Evolutionary conservation across 2,888 invertebrate species (phyloP).

Genomic region (Catocala fraxini): DNA sequence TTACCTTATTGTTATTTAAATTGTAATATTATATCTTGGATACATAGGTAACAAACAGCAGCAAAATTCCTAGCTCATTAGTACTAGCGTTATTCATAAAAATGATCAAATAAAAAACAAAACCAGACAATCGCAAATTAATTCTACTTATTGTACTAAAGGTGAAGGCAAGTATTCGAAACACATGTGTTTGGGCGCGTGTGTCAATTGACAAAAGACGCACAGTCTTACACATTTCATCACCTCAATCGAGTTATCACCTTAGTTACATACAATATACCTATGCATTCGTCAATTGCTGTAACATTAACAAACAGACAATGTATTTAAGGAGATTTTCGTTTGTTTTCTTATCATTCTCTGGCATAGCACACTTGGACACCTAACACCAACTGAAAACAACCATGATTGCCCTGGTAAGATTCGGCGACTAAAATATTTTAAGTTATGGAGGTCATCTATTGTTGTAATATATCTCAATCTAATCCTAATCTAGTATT

Average conservation of each 20-base stretch:
- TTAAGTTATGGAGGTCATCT: background rate
- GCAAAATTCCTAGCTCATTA: too few species aligned
- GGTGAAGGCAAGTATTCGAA: slow-evolving; percentile 19
- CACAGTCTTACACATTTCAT: slow-evolving; percentile 60
- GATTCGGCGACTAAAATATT: slow-evolving; percentile 36
- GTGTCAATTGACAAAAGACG: too few species aligned
- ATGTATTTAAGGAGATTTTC: slow-evolving; percentile 74
- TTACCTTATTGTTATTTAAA: too few species aligned
- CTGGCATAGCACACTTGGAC: slow-evolving; percentile 36
- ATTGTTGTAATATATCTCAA: too few species aligned
- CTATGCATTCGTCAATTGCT: slow-evolving; percentile 63
- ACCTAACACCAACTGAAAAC: slow-evolving; percentile 30
- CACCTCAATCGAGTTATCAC: slow-evolving; percentile 78
- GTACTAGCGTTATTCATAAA: too few species aligned
- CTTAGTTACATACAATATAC: slow-evolving; percentile 59
- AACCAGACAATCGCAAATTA: background rate
- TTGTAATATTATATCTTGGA: too few species aligned
- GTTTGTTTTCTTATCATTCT: slow-evolving; percentile 58
- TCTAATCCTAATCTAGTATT: too few species aligned
- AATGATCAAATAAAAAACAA: too few species aligned
- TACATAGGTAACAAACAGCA: too few species aligned
- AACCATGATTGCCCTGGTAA: slow-evolving; percentile 73
- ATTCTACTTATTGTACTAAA: background rate
- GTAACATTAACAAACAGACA: slow-evolving; percentile 73
- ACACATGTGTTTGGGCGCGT: slow-evolving; percentile 20